Percentiles rank a stretch among this genome's conserved stretches.
These are phyloP conservation scores for Elephantulus edwardii DNA, from an alignment of 2,113 vertebrate species.

Conservation along the genomic window DNA sequence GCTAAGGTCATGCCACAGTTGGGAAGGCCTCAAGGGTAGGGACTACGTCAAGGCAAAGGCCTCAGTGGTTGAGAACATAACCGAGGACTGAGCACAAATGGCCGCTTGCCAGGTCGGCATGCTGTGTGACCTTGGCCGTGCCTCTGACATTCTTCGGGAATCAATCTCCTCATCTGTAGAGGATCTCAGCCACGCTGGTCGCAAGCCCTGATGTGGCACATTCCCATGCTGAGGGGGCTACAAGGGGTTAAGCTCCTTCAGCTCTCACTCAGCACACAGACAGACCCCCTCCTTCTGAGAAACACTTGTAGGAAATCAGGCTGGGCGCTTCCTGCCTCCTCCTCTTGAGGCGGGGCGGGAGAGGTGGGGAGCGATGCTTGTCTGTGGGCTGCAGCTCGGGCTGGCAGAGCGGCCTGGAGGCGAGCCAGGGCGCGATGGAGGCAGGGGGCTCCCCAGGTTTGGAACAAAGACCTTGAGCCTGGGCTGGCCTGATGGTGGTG, in stretches of 20 bases:
- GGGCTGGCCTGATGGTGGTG: slow-evolving; percentile 22
- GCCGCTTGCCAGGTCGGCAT: background rate
- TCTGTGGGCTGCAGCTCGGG: slow-evolving; percentile 33
- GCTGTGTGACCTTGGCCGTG: background rate
- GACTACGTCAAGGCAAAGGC: background rate
- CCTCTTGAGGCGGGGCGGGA: slow-evolving; percentile 70
- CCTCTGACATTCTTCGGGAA: background rate
- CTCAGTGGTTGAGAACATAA: background rate
- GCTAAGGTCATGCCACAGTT: background rate
- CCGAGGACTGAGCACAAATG: background rate
- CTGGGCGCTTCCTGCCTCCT: slow-evolving; percentile 74
- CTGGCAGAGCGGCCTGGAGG: slow-evolving; percentile 73
- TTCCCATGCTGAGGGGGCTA: background rate
- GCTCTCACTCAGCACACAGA: background rate
- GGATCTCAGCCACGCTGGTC: background rate
- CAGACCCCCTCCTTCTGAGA: slow-evolving; percentile 73
- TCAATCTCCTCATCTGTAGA: background rate
- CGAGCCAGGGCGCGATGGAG: slow-evolving; percentile 57
- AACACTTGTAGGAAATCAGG: slow-evolving; percentile 77
- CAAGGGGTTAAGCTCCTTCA: slow-evolving; percentile 73
- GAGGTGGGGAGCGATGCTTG: slow-evolving; percentile 65
- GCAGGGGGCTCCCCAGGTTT: slow-evolving; percentile 64
- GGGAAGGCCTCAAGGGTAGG: background rate
- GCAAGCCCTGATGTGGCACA: background rate
- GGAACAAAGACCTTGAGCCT: slow-evolving; percentile 69